Conservation (phyloP, 2,888 invertebrate species). For the Cephus rjabovi region DNA sequence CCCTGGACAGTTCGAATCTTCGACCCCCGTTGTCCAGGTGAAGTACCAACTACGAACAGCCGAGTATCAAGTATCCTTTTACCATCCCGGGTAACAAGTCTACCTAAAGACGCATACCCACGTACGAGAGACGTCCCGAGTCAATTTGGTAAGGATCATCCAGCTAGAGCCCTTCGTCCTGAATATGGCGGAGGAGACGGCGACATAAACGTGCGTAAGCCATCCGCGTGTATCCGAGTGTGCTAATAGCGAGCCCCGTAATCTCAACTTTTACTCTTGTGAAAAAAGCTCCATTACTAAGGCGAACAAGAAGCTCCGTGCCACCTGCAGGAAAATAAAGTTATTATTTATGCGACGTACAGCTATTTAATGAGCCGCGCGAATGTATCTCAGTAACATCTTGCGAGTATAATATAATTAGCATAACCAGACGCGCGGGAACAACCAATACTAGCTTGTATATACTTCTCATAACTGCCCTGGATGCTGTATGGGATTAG, state of each 20-base stretch:
- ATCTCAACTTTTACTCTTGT: constrained; percentile 21
- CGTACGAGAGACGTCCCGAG: background rate
- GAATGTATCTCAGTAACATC: constrained; percentile 38
- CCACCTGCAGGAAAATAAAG: constrained; percentile 41
- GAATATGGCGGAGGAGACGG: background rate
- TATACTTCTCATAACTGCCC: background rate
- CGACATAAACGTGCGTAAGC: background rate
- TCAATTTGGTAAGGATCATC: background rate
- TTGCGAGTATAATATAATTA: constrained; percentile 47
- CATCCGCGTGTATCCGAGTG: background rate
- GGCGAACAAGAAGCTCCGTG: constrained; percentile 16
- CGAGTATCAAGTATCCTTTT: background rate
- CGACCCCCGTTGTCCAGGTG: background rate
- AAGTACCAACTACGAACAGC: background rate
- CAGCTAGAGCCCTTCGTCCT: background rate
- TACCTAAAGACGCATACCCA: background rate
- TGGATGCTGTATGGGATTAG: background rate
- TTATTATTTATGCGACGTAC: constrained; percentile 48
- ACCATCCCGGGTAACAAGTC: background rate
- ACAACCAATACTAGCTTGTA: background rate
- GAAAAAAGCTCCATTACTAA: constrained; percentile 23
- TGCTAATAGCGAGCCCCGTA: background rate
- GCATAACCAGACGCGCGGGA: constrained; percentile 47
- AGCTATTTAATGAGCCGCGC: constrained; percentile 44
- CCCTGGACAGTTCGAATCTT: constrained; percentile 21